Base-by-base conservation (phyloP, 1,140 invertebrate genomes). In the Acromyrmex heyeri region DNA sequence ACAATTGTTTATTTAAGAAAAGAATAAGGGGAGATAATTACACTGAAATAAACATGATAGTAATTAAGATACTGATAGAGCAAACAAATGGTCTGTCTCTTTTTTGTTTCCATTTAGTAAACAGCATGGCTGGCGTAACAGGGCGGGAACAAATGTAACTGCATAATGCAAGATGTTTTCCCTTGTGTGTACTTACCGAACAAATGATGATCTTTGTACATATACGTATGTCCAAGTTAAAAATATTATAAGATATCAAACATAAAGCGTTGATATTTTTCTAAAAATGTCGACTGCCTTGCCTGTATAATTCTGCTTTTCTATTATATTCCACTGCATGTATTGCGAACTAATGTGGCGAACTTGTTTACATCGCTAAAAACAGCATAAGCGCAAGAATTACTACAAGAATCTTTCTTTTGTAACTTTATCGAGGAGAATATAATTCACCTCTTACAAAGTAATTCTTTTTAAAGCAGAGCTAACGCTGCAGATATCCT, bases 321-420 rank as follows among this genome's bases (percentile, higher is more conserved):
- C 50, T 21, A 48, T 61, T 72, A 75, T 73, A 83, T 73, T 73
- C 59, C 27, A n/a, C 50, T 44, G 44, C 53, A 48, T 48, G 38
- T 7, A 38, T 72, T 48, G 79, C 24, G 55, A 75, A 75, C 38
- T 75, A 75, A 83, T 48, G 55, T 83, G 44, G 79, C 18, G 70
- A 75, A 73, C 69, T 75, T 83, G 79, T 83, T 83, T 83, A 83
- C 69, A 34, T 83, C 69, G 72, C 72, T 83, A 83, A 82, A 82
- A 82, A 61, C 53, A 73, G 69, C 67, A 27, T 82, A 72, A 82
- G 55, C 69, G 38, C 21, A 75, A 44, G 38, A 75, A 83, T 75
- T 73, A 75, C n/a, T 57, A 18, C 30, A 81, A 73, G 79, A 75
- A 61, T 62, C n/a, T 82, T 82, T 73, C 53, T 82, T 81, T 82